phyloP scores from a whole-genome alignment of 1,140 invertebrate species.

The Neuroterus valhalla region DNA sequence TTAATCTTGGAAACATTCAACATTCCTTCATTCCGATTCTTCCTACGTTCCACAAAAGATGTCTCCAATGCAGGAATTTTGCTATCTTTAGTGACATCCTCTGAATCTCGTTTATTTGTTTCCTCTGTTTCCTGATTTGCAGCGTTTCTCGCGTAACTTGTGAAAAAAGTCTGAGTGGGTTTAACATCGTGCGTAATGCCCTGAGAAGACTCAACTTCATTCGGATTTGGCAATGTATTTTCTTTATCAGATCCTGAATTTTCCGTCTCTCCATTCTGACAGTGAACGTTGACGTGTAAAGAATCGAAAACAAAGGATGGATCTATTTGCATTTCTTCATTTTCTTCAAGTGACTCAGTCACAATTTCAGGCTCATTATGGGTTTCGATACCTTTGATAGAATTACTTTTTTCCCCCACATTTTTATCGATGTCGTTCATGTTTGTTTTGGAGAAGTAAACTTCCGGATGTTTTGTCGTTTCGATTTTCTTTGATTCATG shows the following conservation, averaged over 20 bases:
- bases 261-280: not conserved
- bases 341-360: too few species aligned
- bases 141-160: too few species aligned
- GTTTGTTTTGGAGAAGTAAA: not conserved
- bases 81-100: too few species aligned
- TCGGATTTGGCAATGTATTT: not conserved
- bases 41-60: not conserved
- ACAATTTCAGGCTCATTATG: not conserved
- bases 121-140: too few species aligned
- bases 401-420: not conserved
- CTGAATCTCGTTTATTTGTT: too few species aligned
- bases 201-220: too few species aligned
- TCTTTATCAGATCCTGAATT: not conserved
- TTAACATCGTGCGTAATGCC: too few species aligned
- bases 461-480: not conserved
- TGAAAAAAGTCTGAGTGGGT: too few species aligned
- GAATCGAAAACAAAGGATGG: not conserved
- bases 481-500: not conserved
- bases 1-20: not conserved
- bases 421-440: not conserved
- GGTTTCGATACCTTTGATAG: not conserved
- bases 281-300: not conserved
- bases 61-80: too few species aligned
- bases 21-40: not conserved
- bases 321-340: too few species aligned